Evolutionary conservation across 2,113 vertebrate species (phyloP).

Genomic region (Ondatra zibethicus): DNA sequence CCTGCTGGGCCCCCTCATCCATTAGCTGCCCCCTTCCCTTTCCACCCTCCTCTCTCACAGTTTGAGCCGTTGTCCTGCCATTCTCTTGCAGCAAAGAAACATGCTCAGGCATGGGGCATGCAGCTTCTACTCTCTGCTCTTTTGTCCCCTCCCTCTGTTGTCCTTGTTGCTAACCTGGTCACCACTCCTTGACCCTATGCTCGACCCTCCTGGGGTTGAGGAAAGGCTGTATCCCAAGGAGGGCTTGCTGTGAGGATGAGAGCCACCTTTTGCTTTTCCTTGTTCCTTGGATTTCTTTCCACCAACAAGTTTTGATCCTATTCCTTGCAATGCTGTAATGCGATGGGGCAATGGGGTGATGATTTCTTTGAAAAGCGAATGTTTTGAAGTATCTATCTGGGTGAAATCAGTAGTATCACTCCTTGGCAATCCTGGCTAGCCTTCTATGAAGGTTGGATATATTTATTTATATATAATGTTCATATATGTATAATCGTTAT

Average conservation of each 20-base stretch:
- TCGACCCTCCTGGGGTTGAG: conserved; percentile 69
- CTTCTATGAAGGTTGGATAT: neutral
- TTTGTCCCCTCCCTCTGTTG: conserved; percentile 91
- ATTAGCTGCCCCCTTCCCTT: conserved; percentile 86
- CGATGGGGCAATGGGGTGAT: conserved; percentile 61
- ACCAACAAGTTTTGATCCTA: conserved; percentile 77
- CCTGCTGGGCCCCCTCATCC: conserved; percentile 94
- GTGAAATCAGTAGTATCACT: neutral
- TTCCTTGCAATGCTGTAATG: conserved; percentile 72
- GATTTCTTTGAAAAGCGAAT: conserved; percentile 82
- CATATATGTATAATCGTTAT: neutral
- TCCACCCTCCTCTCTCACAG: conserved; percentile 89
- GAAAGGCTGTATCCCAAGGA: neutral
- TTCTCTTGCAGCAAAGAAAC: conserved; percentile 94
- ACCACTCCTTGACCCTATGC: conserved; percentile 92
- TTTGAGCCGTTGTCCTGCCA: conserved; percentile 94
- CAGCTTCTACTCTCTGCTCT: conserved; percentile 93
- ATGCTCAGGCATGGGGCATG: conserved; percentile 90
- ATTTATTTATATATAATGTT: neutral
- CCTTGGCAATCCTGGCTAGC: conserved; percentile 29
- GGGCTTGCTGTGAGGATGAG: conserved; percentile 1
- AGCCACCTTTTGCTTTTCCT: conserved; percentile 81
- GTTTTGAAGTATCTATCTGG: conserved; percentile 62
- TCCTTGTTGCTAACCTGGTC: conserved; percentile 90
- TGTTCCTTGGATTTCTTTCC: conserved; percentile 75